These are phyloP conservation scores for Enteromius anoplus DNA, from an alignment of 2,797 vertebrate species.

Conservation along the genomic window DNA sequence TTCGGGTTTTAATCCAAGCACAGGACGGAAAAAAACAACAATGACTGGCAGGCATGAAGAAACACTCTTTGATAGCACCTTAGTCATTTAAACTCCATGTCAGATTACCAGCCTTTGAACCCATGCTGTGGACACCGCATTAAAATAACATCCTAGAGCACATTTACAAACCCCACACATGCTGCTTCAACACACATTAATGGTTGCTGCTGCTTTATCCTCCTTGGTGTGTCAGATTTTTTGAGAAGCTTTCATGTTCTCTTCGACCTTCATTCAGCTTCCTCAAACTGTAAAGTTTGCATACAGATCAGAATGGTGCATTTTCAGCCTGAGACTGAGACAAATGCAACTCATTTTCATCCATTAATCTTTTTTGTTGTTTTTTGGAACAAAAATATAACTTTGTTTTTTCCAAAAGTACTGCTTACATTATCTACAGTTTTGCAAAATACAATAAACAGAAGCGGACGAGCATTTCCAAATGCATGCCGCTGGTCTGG, in stretches of 20 bases:
- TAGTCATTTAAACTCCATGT: constrained; percentile 15
- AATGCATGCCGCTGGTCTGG: constrained; percentile 57
- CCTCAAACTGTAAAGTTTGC: constrained; percentile 17
- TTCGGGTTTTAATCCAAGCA: constrained; percentile 23
- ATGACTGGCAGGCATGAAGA: constrained; percentile 35
- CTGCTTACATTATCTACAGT: constrained; percentile 66
- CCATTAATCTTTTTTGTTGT: constrained; percentile 42
- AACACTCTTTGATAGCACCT: constrained; percentile 40
- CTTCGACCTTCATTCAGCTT: constrained; percentile 11
- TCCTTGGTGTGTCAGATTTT: neutral
- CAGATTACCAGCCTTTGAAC: constrained; percentile 9
- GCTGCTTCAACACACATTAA: constrained; percentile 28
- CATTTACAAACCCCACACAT: constrained; percentile 25
- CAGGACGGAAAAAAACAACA: constrained; percentile 40
- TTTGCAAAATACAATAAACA: constrained; percentile 59
- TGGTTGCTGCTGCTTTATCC: constrained; percentile 6
- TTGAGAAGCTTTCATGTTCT: constrained; percentile 10
- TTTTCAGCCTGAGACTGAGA: constrained; percentile 41
- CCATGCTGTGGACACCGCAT: constrained; percentile 32
- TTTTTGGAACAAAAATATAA: constrained; percentile 65
- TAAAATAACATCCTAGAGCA: constrained; percentile 18
- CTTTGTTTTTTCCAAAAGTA: constrained; percentile 63
- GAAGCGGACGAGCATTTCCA: constrained; percentile 52
- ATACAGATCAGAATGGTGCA: constrained; percentile 20
- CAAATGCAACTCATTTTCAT: constrained; percentile 46